Conservation (phyloP, 2,797 vertebrate species). For the Cacajao melanocephalus region DNA sequence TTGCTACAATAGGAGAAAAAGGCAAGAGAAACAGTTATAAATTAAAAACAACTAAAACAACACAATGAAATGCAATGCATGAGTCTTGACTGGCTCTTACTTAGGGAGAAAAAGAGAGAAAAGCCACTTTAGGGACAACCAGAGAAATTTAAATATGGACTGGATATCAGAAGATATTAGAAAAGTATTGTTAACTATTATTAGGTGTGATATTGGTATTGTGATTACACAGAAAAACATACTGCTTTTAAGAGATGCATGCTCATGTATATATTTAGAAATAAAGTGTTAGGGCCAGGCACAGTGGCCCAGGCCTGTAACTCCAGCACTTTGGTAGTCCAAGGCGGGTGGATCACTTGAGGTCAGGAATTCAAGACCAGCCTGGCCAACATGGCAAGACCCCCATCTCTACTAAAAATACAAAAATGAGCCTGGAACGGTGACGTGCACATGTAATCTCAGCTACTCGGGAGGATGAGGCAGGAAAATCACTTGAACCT, state of each 20-base stretch:
- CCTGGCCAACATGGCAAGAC: neutral
- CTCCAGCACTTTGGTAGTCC: neutral
- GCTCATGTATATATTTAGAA: neutral
- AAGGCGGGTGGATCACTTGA: neutral
- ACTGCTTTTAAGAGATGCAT: neutral
- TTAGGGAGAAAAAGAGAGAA: neutral
- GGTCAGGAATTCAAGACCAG: neutral
- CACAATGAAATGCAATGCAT: neutral
- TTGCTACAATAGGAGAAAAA: neutral
- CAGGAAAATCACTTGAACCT: neutral
- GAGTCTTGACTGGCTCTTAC: neutral
- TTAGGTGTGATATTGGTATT: neutral
- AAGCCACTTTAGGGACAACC: neutral
- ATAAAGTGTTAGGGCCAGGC: neutral
- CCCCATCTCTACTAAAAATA: neutral
- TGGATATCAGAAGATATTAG: neutral
- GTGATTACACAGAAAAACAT: neutral
- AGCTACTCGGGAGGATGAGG: neutral
- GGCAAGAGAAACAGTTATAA: neutral
- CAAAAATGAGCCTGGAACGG: neutral
- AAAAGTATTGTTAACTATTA: neutral
- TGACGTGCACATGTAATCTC: neutral
- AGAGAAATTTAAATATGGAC: neutral
- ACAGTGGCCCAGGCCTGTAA: neutral
- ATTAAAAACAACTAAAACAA: neutral